Evolutionary conservation across 2,888 invertebrate species (phyloP), one percentile per base, ranked within the genome.

Genomic region (Leptinotarsa haldemani): DNA sequence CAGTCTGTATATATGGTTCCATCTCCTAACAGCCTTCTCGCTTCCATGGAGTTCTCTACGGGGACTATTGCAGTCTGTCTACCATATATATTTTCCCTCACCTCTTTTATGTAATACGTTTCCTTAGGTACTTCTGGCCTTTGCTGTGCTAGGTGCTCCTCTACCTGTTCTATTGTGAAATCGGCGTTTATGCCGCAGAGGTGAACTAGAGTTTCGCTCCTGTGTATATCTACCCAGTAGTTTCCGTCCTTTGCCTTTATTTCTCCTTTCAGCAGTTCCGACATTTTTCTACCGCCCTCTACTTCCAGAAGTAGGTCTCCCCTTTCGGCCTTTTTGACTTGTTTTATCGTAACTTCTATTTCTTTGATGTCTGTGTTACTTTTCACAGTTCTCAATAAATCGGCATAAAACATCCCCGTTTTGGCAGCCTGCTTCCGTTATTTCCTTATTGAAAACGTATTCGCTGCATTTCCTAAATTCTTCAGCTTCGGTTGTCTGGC

Each of bases 181-280:
- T 65, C 65, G 13, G 48, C 48, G 46, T 65, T 20, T n/a, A 65
- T 46, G 4, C 30, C 65, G 65, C 47, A 48, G 13, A 65, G 25
- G 47, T n/a, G 25, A 2, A 46, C 22, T 0, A 30, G 13, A 18
- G 9, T 48, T 47, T 22, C 16, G 16, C 1, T 65, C 20, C 48
- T 65, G 18, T 46, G 9, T 4, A 65, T 47, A 7, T 65, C 47
- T 16, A 65, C 18, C n/a, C 48, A 20, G n/a, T 47, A 65, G 47
- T 46, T 65, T 20, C 18, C 47, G 13, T 65, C 65, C 48, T 65
- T 46, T 5, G 18, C 64, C 16, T 65, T 47, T 18, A 65, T 65
- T 18, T 18, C 47, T 46, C 48, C 65, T n/a, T 47, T 65, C 20
- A 65, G 65, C 65, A 64, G 22, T 18, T 65, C 65, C n/a, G 22